Conservation (phyloP, 2,888 invertebrate species). For the Desoria tigrina region DNA sequence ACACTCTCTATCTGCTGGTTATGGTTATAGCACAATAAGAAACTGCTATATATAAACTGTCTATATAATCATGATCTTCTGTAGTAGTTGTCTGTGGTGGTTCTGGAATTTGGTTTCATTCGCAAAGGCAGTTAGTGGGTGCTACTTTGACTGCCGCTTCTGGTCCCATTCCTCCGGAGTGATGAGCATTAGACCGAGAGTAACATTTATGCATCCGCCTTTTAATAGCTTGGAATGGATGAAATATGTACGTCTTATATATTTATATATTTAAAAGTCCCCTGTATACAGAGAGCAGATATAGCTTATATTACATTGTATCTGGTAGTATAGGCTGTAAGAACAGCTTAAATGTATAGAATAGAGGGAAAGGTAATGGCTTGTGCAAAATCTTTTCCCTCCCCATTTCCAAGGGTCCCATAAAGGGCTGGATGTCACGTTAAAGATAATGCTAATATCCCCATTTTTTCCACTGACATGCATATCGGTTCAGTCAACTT, state of each 20-base stretch:
- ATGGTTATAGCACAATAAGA: no score
- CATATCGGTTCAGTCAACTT: constrained; percentile 20
- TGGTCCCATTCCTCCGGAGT: background rate
- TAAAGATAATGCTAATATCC: constrained; percentile 33
- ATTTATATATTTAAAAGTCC: no score
- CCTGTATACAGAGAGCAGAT: no score
- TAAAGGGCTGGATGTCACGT: constrained; percentile 32
- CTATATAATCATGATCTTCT: no score
- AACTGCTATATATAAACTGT: no score
- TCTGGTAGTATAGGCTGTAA: background rate
- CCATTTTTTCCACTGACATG: constrained; percentile 33
- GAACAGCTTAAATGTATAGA: background rate
- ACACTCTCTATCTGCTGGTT: no score
- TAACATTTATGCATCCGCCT: constrained; percentile 29
- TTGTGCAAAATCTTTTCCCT: constrained; percentile 35
- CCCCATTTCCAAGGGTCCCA: constrained; percentile 19
- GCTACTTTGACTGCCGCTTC: no score
- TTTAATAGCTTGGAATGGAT: constrained; percentile 35
- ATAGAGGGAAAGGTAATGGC: constrained; percentile 29
- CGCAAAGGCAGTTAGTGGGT: no score
- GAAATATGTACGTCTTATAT: constrained; percentile 40
- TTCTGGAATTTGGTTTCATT: no score
- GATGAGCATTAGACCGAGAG: constrained; percentile 12
- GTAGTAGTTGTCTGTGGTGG: no score
- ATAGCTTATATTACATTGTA: no score